A percentile compares a stretch with the other conserved stretches of the same genome.
Evolutionary conservation across 2,888 invertebrate species (phyloP).

Genomic region (Nomada fabriciana): DNA sequence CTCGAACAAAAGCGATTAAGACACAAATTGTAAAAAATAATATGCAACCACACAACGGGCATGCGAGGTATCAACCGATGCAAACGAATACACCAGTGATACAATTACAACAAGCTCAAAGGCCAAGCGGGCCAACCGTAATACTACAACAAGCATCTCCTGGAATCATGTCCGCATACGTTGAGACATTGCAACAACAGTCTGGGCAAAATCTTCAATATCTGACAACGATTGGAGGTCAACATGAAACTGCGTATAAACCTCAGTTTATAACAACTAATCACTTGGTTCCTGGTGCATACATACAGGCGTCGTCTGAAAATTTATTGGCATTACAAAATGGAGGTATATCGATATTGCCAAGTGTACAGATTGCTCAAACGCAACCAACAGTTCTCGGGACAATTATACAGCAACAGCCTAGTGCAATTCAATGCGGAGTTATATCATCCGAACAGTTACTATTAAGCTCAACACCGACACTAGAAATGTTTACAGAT

Average conservation of each 20-base stretch:
- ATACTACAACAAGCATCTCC: constrained; percentile 89
- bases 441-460: constrained; percentile 87
- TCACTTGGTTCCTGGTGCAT: constrained; percentile 81
- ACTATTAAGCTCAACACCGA: constrained; percentile 87
- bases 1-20: constrained; percentile 76
- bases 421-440: constrained; percentile 86
- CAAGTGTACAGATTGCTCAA: constrained; percentile 80
- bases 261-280: constrained; percentile 81
- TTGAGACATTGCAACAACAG: constrained; percentile 89
- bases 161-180: constrained; percentile 88
- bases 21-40: constrained; percentile 73
- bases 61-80: constrained; percentile 77
- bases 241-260: constrained; percentile 81
- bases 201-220: constrained; percentile 91
- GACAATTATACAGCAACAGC: constrained; percentile 85
- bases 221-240: constrained; percentile 89
- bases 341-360: constrained; percentile 81
- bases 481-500: constrained; percentile 88
- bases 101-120: constrained; percentile 86
- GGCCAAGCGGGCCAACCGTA: constrained; percentile 87
- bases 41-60: constrained; percentile 69
- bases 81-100: constrained; percentile 86
- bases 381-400: constrained; percentile 81
- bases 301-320: constrained; percentile 81
- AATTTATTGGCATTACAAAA: constrained; percentile 80